Conservation (phyloP, 2,888 invertebrate genomes). For the Oxyteleia sp. region DNA sequence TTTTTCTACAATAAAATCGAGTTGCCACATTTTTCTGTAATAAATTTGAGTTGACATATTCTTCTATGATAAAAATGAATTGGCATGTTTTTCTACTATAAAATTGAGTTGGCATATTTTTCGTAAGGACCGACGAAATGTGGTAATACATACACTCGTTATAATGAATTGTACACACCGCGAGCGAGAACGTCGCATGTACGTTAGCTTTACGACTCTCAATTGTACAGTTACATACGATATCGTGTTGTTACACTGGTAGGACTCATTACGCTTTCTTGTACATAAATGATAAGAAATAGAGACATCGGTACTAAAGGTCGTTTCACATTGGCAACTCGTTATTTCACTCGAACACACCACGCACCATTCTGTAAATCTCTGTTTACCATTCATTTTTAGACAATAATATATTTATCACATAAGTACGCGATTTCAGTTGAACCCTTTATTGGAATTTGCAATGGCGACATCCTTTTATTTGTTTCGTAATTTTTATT, state of each 20-base stretch:
- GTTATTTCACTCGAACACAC: constrained; percentile 49
- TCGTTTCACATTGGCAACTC: constrained; percentile 34
- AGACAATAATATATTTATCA: background rate
- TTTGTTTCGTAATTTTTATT: background rate
- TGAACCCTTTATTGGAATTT: constrained; percentile 58
- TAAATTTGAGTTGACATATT: too few species aligned
- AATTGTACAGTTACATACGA: constrained; percentile 31
- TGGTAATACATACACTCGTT: constrained; percentile 36
- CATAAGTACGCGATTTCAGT: constrained; percentile 40
- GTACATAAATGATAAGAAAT: constrained; percentile 44
- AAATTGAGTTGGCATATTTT: too few species aligned
- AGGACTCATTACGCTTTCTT: constrained; percentile 44
- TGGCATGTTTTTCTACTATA: too few species aligned
- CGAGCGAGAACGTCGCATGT: constrained; percentile 24
- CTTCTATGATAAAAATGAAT: too few species aligned
- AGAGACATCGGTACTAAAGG: constrained; percentile 44
- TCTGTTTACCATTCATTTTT: constrained; percentile 13
- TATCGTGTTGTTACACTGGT: constrained; percentile 36
- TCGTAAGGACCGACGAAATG: too few species aligned
- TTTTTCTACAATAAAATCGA: too few species aligned
- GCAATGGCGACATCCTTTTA: background rate
- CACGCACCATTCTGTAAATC: constrained; percentile 23
- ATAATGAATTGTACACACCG: constrained; percentile 39
- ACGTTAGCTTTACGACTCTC: background rate
- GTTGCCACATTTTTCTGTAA: too few species aligned